A percentile compares a stretch with the other conserved stretches of the same genome.
phyloP scores from a whole-genome alignment of 2,113 vertebrate species.

The Acrocephalus arundinaceus region DNA sequence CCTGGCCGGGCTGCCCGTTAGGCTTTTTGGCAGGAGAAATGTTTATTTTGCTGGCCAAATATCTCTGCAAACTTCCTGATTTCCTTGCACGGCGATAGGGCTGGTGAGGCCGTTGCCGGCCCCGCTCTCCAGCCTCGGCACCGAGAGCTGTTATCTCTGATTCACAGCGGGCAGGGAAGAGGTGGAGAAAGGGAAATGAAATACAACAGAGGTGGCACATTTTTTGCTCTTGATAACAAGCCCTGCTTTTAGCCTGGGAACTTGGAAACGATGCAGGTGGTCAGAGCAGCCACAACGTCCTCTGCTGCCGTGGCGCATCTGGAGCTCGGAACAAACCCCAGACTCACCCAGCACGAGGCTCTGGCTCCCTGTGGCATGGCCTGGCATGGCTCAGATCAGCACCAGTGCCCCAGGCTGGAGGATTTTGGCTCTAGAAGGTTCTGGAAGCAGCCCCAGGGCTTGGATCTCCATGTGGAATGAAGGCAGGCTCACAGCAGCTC shows the following conservation, averaged over 20 bases:
- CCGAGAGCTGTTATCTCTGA: conserved; percentile 46
- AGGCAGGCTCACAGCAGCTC: neutral
- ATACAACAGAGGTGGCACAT: conserved; percentile 51
- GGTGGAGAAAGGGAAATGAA: conserved; percentile 67
- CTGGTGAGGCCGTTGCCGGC: conserved; percentile 24
- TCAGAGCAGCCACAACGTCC: neutral
- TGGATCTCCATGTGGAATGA: fast-evolving
- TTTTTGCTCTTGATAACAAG: conserved; percentile 54
- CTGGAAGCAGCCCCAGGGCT: neutral
- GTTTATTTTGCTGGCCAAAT: conserved; percentile 28
- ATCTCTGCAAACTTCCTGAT: conserved; percentile 55
- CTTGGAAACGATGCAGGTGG: conserved; percentile 58
- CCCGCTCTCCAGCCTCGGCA: neutral
- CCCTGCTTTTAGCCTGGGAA: conserved; percentile 69
- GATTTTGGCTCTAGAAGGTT: neutral
- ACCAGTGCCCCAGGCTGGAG: neutral
- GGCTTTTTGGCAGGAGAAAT: conserved; percentile 16
- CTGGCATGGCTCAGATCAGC: fast-evolving
- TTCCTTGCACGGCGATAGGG: conserved; percentile 17
- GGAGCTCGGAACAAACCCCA: neutral
- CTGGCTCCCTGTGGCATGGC: neutral
- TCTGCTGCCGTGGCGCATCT: neutral
- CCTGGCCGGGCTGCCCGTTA: neutral
- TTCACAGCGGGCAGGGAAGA: conserved; percentile 52
- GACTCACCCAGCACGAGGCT: fast-evolving